These are phyloP conservation scores for Allenopithecus nigroviridis DNA, from an alignment of 2,797 vertebrate species.

Conservation along the genomic window DNA sequence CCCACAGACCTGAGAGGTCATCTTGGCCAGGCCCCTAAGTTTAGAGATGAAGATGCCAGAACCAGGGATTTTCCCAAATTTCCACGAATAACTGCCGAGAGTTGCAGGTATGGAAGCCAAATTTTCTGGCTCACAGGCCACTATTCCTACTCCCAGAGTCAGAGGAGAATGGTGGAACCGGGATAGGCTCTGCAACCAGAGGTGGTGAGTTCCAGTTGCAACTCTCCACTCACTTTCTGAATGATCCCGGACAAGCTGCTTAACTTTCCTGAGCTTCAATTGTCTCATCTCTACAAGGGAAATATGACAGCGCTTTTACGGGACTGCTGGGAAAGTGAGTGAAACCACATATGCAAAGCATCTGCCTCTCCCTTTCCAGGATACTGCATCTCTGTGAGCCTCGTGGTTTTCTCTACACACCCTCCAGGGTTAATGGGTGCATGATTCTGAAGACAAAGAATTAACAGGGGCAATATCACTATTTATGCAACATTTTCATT, in stretches of 20 bases:
- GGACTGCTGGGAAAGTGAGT: not conserved
- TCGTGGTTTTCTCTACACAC: not conserved
- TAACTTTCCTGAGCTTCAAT: not conserved
- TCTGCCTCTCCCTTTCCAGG: not conserved
- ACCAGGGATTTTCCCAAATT: not conserved
- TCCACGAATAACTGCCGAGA: not conserved
- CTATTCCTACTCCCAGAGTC: not conserved
- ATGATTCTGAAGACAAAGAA: not conserved
- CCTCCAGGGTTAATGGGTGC: not conserved
- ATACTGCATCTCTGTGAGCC: not conserved
- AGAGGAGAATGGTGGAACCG: not conserved
- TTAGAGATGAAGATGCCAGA: not conserved
- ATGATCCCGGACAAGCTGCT: not conserved
- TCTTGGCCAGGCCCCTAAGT: not conserved
- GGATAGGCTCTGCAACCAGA: too few relatives aligned
- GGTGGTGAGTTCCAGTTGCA: not conserved
- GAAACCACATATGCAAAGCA: rapidly evolving
- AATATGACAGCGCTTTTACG: rapidly evolving
- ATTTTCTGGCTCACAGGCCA: not conserved
- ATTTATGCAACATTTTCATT: not conserved
- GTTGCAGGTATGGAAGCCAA: not conserved
- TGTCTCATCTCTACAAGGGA: not conserved
- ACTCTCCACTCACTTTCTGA: not conserved
- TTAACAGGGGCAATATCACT: not conserved
- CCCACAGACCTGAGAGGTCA: not conserved